A percentile compares a stretch with the other conserved stretches of the same genome.
These are phyloP conservation scores for Acrocephalus kingi DNA, from an alignment of 2,113 vertebrate species.

Conservation along the genomic window DNA sequence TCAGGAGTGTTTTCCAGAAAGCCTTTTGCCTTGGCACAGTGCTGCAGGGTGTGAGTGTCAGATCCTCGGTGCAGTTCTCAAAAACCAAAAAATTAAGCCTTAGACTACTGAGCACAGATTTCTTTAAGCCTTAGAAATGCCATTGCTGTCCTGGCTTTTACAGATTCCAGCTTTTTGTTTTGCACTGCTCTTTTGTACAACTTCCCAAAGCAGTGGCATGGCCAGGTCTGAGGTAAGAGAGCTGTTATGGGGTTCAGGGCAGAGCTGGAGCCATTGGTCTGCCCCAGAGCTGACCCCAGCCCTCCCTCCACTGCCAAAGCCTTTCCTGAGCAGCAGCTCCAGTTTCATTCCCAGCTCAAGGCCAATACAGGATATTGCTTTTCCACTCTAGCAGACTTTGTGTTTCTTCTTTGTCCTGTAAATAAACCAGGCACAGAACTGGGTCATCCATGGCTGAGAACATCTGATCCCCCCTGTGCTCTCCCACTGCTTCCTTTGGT, in stretches of 20 bases:
- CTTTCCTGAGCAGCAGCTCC: not conserved
- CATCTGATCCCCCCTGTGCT: not conserved
- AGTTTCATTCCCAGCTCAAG: not conserved
- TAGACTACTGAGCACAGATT: not conserved
- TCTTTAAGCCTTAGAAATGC: not conserved
- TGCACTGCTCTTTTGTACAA: not conserved
- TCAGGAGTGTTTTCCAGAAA: not conserved
- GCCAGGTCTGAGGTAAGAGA: not conserved
- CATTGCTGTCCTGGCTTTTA: not conserved
- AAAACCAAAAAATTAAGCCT: not conserved
- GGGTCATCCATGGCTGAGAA: not conserved
- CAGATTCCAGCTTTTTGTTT: not conserved
- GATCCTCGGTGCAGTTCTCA: not conserved
- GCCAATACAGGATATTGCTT: not conserved
- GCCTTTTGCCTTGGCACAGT: not conserved
- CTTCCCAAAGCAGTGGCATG: not conserved
- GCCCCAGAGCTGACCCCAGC: not conserved
- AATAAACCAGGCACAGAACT: not conserved
- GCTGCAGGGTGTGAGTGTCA: not conserved
- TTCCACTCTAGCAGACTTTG: not conserved
- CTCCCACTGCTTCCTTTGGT: not conserved
- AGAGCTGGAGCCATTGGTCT: not conserved
- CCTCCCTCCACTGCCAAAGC: not conserved
- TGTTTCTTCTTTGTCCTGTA: not conserved
- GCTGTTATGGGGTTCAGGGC: not conserved